These are phyloP conservation scores for Rhizoglyphus robini DNA, from an alignment of 1,140 invertebrate genomes.

Conservation along the genomic window DNA sequence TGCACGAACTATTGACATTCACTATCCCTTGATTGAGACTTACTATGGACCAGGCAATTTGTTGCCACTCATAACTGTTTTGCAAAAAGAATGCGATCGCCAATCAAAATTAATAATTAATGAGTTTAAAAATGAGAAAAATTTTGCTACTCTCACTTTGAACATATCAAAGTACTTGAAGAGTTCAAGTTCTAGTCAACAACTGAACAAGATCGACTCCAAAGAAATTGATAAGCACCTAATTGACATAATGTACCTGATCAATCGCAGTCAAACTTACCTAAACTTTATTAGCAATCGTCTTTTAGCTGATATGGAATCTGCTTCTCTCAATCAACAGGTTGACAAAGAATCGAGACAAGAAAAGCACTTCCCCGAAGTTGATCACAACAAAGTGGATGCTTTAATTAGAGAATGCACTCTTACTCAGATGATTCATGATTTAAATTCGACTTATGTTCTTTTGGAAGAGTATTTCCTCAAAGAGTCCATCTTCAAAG, in stretches of 20 bases:
- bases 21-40: conserved; percentile 82
- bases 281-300: conserved; percentile 69
- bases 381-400: conserved; percentile 41
- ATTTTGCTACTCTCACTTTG: conserved; percentile 25
- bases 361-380: conserved; percentile 26
- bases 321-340: background rate
- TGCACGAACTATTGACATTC: conserved; percentile 70
- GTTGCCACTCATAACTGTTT: conserved; percentile 49
- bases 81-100: conserved; percentile 63
- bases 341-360: conserved; percentile 29
- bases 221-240: conserved; percentile 75
- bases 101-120: conserved; percentile 42
- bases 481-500: conserved; percentile 82
- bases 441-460: conserved; percentile 76
- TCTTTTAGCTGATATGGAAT: conserved; percentile 43
- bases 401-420: conserved; percentile 57
- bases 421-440: conserved; percentile 68
- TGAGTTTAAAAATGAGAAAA: conserved; percentile 60
- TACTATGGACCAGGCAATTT: conserved; percentile 73
- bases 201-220: conserved; percentile 44
- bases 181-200: background rate
- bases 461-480: conserved; percentile 89
- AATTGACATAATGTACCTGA: conserved; percentile 78
- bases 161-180: conserved; percentile 8
- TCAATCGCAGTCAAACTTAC: conserved; percentile 77